Base-by-base conservation (phyloP, 2,797 vertebrate genomes). In the Atherinosoma microstoma region DNA sequence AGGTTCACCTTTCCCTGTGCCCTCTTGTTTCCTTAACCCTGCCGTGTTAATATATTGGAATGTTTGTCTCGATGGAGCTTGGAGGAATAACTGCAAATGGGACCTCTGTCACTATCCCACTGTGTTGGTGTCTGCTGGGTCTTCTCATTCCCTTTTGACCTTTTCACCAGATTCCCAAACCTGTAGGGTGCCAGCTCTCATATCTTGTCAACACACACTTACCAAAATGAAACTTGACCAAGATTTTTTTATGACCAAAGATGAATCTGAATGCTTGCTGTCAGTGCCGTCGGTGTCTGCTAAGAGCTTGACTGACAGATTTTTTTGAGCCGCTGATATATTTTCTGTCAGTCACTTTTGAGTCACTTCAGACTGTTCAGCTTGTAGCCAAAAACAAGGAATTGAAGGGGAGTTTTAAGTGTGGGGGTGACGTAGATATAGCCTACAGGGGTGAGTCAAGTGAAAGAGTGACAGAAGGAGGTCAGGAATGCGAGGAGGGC, bases 401-500 rank as follows among this genome's bases (percentile, higher is more conserved):
- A 51, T 32, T 62, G 18, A 47, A 58, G 57, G 42, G 75, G 20
- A 68, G 22, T 27, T 72, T 51, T 65, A 40, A 75, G 70, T 60
- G 82, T 27, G 73, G 67, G 66, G 78, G 58, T 59, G 69, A 67
- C 24, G 70, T 67, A 22, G 79, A 79, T 66, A 56, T 64, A 80
- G 67, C 61, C 67, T 78, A 53, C 38, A 74, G 71, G 76, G 77
- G 65, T 78, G 85, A 90, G 82, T 90, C 80, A 82, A 91, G 82
- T 70, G 51, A 87, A 71, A 85, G 86, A 90, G 60, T 93, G 91
- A 93, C 92, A 91, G 87, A 93, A 93, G 86, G 90, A 93, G 91
- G 92, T 92, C 91, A 93, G 90, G 91, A 93, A 94, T 93, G 92
- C 61, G 82, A 90, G 89, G 73, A 38, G 68, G 64, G 92, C 85